Evolutionary conservation across 2,888 invertebrate species (phyloP).

Genomic region (Formica aserva): DNA sequence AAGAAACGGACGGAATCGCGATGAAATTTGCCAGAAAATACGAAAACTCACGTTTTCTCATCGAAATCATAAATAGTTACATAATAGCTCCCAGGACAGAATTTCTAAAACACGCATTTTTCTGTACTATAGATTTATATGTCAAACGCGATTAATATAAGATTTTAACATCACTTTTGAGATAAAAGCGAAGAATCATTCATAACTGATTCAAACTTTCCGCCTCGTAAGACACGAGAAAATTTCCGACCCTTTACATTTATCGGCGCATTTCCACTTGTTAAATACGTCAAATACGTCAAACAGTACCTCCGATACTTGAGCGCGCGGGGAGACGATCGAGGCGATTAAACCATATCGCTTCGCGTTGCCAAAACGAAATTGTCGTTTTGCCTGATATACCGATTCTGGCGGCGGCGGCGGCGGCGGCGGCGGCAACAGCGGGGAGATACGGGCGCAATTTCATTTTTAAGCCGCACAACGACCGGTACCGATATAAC

Average conservation of each 20-base stretch:
- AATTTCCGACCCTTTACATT: constrained; percentile 35
- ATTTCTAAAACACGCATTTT: neutral
- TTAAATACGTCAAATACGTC: constrained; percentile 59
- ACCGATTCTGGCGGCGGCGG: constrained; percentile 50
- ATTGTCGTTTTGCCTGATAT: constrained; percentile 76
- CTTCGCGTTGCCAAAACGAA: constrained; percentile 77
- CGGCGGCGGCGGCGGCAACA: constrained; percentile 27
- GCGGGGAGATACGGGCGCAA: constrained; percentile 72
- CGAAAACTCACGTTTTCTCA: neutral
- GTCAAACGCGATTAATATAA: neutral
- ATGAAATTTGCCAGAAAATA: too few relatives aligned
- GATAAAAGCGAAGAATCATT: neutral
- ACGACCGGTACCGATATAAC: constrained; percentile 77
- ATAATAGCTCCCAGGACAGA: neutral
- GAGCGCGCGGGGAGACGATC: constrained; percentile 72
- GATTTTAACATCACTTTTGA: neutral
- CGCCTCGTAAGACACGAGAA: constrained; percentile 24
- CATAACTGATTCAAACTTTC: neutral
- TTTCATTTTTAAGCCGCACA: constrained; percentile 82
- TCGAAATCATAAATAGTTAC: neutral
- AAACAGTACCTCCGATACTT: constrained; percentile 72
- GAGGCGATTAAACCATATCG: constrained; percentile 76
- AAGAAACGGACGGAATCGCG: neutral
- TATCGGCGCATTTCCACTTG: constrained; percentile 47
- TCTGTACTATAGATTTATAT: neutral